A percentile compares a stretch with the other conserved stretches of the same genome.
phyloP scores from a whole-genome alignment of 1,140 invertebrate genomes.

The Drosophila nikananu region DNA sequence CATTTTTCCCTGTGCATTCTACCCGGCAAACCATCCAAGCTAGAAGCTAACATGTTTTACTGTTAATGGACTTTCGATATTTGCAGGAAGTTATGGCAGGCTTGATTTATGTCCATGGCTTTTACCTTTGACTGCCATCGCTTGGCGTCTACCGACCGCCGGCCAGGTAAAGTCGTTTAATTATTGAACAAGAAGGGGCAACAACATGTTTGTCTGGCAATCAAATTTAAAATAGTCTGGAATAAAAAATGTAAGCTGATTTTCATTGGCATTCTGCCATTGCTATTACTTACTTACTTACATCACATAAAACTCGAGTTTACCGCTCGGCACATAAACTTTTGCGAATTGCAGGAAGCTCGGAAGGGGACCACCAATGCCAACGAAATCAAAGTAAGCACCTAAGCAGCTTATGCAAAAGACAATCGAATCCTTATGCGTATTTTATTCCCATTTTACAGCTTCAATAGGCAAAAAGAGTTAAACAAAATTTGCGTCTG shows the following conservation, averaged over 20 bases:
- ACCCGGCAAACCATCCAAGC: conserved; percentile 17
- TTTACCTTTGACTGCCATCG: conserved; percentile 17
- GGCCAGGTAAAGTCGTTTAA: conserved; percentile 39
- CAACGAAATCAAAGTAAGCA: conserved; percentile 72
- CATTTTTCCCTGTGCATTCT: conserved; percentile 5
- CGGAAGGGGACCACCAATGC: conserved; percentile 11
- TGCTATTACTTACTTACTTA: conserved; percentile 58
- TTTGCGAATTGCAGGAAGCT: conserved; percentile 37
- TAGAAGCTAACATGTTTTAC: conserved; percentile 63
- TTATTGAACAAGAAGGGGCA: conserved; percentile 35
- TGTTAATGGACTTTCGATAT: conserved; percentile 83
- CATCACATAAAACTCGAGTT: conserved; percentile 75
- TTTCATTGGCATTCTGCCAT: conserved; percentile 31
- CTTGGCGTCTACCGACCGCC: background rate
- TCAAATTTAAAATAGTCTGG: conserved; percentile 44
- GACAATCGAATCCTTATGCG: conserved; percentile 54
- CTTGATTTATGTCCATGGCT: conserved; percentile 69
- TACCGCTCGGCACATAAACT: conserved; percentile 71
- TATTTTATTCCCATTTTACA: conserved; percentile 58
- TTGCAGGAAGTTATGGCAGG: conserved; percentile 81
- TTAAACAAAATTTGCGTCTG: conserved; percentile 73
- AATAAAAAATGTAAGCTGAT: conserved; percentile 52
- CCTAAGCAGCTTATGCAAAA: conserved; percentile 80
- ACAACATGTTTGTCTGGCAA: conserved; percentile 42
- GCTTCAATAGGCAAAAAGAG: conserved; percentile 72